Base-by-base conservation (phyloP, 2,888 invertebrate species). In the Venustoraphidia nigricollis region DNA sequence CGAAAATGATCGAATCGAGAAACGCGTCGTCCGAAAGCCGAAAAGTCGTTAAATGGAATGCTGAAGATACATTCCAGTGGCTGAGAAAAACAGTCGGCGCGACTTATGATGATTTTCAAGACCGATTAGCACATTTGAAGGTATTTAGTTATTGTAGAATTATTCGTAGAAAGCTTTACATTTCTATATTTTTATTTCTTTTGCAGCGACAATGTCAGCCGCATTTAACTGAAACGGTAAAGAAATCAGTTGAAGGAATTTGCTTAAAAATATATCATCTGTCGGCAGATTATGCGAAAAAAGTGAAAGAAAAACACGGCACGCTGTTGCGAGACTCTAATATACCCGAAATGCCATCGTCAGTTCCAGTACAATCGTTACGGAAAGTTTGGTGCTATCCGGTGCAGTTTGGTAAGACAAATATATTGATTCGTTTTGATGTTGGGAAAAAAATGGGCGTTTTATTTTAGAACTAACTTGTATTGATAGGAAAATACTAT, bases 41-140 rank as follows among this genome's bases (percentile, higher is more conserved):
- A 53, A 96, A 96, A 70, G 88, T 95, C 10, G 95, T 97, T 1
- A 96, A 95, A 65, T 96, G 96, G 96, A 94, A 95, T 70, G 94
- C 93, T 1, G 95, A 96, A 62, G 95, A 96, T 59, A 95, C 94
- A 27, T 94, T 96, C 66, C 89, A 90, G 57, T 96, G 95, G 95
- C 66, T 96, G 45, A 76, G 95, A 62, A 79, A 87, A 60, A 93
- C 94, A 9, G 85, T 91, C 35, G 93, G 92, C 47, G 93, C 94
- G 10, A 91, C 90, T 2, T 93, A 92, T 66, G 92, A 93, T 66
- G 92, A 93, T 66, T 93, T 92, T 65, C 84, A 87, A 71, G 89
- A 80, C 55, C 77, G 95, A 59, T 69, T 96, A 52, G 84, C 87
- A 9, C 95, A 96, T 66, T 70, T 96, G 45, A 88, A 92, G 64